phyloP scores from a whole-genome alignment of 2,113 vertebrate species.

The Cathartes aura region DNA sequence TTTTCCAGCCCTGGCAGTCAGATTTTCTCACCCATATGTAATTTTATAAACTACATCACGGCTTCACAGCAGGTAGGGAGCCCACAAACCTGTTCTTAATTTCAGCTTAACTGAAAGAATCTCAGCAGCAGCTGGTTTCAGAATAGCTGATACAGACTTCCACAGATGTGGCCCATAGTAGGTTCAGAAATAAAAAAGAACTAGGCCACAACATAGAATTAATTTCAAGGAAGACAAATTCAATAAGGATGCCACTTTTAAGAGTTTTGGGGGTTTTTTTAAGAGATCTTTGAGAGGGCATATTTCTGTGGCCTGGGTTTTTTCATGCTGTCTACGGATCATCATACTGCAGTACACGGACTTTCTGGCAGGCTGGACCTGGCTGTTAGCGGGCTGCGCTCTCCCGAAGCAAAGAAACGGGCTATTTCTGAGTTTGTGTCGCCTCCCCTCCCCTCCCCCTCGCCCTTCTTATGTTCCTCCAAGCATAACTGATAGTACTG shows the following conservation, averaged over 20 bases:
- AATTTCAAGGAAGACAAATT: slow-evolving; percentile 61
- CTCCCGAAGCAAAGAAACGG: not conserved
- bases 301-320: not conserved
- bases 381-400: not conserved
- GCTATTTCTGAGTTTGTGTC: slow-evolving; percentile 9
- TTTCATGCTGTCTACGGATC: not conserved
- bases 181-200: slow-evolving; percentile 53
- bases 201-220: slow-evolving; percentile 40
- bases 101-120: slow-evolving; percentile 68
- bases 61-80: slow-evolving; percentile 75
- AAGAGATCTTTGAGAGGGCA: not conserved
- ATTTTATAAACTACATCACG: slow-evolving; percentile 68
- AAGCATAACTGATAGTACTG: slow-evolving; percentile 43
- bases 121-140: slow-evolving; percentile 70
- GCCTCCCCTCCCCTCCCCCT: slow-evolving; percentile 34
- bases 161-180: slow-evolving; percentile 70
- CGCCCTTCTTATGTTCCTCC: slow-evolving; percentile 25
- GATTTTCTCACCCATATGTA: slow-evolving; percentile 53
- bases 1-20: slow-evolving; percentile 15
- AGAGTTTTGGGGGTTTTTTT: not conserved
- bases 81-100: slow-evolving; percentile 75
- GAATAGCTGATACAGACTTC: slow-evolving; percentile 50
- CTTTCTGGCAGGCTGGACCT: not conserved
- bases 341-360: not conserved
- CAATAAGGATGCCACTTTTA: slow-evolving; percentile 17